phyloP scores from a whole-genome alignment of 1,140 invertebrate genomes.

The Uloborus diversus region DNA sequence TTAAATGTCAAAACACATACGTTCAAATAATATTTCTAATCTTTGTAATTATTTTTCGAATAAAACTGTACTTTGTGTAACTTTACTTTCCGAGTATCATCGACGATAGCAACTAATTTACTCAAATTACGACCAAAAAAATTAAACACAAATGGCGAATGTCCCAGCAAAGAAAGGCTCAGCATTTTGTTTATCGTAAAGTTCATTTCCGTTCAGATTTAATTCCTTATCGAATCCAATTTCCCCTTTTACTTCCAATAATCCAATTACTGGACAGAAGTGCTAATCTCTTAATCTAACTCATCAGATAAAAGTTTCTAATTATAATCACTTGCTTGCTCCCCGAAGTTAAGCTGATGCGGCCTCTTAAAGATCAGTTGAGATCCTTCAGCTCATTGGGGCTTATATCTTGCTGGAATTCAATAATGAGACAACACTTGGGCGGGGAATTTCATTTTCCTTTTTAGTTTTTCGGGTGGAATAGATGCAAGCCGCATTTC shows the following conservation, averaged over 20 bases:
- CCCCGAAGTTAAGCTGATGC: constrained; percentile 6
- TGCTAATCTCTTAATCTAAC: constrained; percentile 35
- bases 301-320: constrained; percentile 36
- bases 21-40: too few species aligned
- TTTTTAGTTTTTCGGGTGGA: neutral
- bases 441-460: too few species aligned
- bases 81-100: too few species aligned
- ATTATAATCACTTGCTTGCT: constrained; percentile 20
- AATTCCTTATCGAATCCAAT: constrained; percentile 18
- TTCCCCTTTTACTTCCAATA: constrained; percentile 31
- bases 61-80: too few species aligned
- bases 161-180: too few species aligned
- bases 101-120: too few species aligned
- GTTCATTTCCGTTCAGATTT: constrained; percentile 23
- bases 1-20: too few species aligned
- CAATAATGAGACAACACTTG: too few species aligned
- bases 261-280: constrained; percentile 20
- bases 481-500: too few species aligned
- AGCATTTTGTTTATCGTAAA: neutral
- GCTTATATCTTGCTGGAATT: neutral
- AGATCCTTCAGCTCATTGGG: neutral
- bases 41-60: too few species aligned
- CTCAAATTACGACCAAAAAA: too few species aligned
- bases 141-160: too few species aligned
- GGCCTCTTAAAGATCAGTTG: constrained; percentile 22